Evolutionary conservation across 2,113 vertebrate genomes (phyloP).

Genomic region (Felis chaus): DNA sequence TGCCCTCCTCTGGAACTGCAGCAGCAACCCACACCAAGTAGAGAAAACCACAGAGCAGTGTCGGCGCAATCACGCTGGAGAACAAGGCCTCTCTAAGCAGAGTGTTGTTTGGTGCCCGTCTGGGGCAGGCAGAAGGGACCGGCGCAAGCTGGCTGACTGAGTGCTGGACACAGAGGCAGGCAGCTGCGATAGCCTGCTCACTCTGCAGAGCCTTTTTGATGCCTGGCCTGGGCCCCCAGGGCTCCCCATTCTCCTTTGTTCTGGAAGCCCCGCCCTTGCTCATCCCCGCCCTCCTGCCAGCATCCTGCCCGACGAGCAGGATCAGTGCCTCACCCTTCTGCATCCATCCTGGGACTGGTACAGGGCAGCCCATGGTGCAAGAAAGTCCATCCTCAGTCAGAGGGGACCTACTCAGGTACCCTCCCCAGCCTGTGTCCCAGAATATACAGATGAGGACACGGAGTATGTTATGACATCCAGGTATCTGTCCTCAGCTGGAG

Average conservation of each 20-base stretch:
- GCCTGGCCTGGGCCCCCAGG: slow-evolving; percentile 48
- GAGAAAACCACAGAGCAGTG: slow-evolving; percentile 64
- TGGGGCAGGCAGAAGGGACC: slow-evolving; percentile 23
- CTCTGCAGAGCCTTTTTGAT: slow-evolving; percentile 75
- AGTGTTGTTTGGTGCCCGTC: not conserved
- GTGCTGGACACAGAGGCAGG: not conserved
- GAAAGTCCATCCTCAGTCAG: not conserved
- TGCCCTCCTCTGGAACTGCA: slow-evolving; percentile 30
- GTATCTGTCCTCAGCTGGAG: not conserved
- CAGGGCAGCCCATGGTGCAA: slow-evolving; percentile 18
- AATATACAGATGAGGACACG: slow-evolving; percentile 22
- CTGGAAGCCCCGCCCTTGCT: slow-evolving; percentile 61
- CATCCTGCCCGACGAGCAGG: slow-evolving; percentile 69
- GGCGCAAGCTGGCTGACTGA: fast-evolving
- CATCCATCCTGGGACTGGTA: not conserved
- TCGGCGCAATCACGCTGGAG: slow-evolving; percentile 67
- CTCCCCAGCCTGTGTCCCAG: slow-evolving; percentile 39
- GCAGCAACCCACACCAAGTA: slow-evolving; percentile 50
- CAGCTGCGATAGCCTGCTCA: not conserved
- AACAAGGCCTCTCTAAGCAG: not conserved
- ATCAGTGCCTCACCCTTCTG: slow-evolving; percentile 70
- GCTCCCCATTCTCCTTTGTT: slow-evolving; percentile 73
- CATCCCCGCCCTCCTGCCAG: slow-evolving; percentile 45
- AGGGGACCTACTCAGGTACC: not conserved
- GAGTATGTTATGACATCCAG: not conserved